phyloP scores from a whole-genome alignment of 2,113 vertebrate genomes.

The Peromyscus polionotus region DNA sequence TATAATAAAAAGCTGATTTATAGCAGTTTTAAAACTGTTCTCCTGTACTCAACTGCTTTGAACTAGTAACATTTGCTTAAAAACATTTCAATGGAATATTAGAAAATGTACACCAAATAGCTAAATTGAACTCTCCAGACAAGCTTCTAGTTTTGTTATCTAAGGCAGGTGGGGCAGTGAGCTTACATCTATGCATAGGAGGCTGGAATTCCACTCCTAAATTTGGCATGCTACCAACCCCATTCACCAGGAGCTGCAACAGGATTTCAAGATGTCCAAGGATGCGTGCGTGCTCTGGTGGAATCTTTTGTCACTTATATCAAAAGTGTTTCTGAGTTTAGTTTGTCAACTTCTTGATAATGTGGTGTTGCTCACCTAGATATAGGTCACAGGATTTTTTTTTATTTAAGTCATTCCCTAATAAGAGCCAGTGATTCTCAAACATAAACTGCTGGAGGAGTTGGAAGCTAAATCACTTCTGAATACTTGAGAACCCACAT shows the following conservation, averaged over 20 bases:
- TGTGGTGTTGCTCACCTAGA: neutral
- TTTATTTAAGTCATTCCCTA: neutral
- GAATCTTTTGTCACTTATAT: neutral
- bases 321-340: neutral
- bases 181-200: neutral
- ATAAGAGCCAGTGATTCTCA: neutral
- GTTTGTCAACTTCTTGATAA: neutral
- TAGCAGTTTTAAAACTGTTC: constrained; percentile 62
- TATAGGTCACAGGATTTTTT: neutral
- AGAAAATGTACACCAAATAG: constrained; percentile 65
- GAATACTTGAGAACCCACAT: neutral
- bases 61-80: constrained; percentile 63
- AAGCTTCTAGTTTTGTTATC: constrained; percentile 38
- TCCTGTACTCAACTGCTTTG: constrained; percentile 63
- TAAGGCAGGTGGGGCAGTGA: constrained; percentile 27
- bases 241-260: neutral
- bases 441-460: neutral
- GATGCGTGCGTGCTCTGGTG: neutral
- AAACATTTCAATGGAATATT: constrained; percentile 43
- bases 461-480: neutral
- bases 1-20: neutral
- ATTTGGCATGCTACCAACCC: constrained; percentile 49
- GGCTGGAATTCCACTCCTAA: constrained; percentile 23
- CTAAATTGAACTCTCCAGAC: constrained; percentile 59
- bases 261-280: neutral